phyloP scores from a whole-genome alignment of 2,888 invertebrate species.

The Nomada flava region DNA sequence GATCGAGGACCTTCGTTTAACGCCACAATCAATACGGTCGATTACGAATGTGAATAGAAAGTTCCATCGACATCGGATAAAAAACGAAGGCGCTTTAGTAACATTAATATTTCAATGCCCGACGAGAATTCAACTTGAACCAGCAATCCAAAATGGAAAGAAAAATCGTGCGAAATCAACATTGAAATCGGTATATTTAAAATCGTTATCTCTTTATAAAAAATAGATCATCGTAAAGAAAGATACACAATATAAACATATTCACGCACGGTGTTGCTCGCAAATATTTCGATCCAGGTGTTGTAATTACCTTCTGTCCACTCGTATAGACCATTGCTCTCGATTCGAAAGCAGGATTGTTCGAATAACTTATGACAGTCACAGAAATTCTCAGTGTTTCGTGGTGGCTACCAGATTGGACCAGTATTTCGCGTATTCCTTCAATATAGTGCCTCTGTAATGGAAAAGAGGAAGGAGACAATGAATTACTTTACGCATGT shows the following conservation, averaged over 20 bases:
- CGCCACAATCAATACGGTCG: not conserved
- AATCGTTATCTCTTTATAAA: not conserved
- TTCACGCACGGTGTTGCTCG: not conserved
- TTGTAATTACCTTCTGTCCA: not conserved
- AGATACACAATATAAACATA: not conserved
- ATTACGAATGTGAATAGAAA: constrained; percentile 32
- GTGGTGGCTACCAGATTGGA: constrained; percentile 83
- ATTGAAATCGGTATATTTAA: constrained; percentile 20
- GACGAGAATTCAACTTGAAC: not conserved
- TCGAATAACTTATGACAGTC: not conserved
- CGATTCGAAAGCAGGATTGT: not conserved
- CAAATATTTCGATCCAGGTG: not conserved
- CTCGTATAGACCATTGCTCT: not conserved
- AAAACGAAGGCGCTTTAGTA: not conserved
- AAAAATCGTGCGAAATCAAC: not conserved
- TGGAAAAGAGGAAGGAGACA: constrained; percentile 52
- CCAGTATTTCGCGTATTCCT: constrained; percentile 92
- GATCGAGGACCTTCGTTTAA: constrained; percentile 33
- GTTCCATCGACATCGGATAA: not conserved
- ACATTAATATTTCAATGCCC: not conserved
- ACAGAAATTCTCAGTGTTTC: constrained; percentile 30
- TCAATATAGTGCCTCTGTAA: constrained; percentile 91
- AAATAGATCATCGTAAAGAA: not conserved
- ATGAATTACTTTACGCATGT: too few species aligned
- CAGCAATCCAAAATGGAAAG: too few species aligned